These are phyloP conservation scores for Drosophila sp. DNA, from an alignment of 1,140 invertebrate species.

Conservation along the genomic window DNA sequence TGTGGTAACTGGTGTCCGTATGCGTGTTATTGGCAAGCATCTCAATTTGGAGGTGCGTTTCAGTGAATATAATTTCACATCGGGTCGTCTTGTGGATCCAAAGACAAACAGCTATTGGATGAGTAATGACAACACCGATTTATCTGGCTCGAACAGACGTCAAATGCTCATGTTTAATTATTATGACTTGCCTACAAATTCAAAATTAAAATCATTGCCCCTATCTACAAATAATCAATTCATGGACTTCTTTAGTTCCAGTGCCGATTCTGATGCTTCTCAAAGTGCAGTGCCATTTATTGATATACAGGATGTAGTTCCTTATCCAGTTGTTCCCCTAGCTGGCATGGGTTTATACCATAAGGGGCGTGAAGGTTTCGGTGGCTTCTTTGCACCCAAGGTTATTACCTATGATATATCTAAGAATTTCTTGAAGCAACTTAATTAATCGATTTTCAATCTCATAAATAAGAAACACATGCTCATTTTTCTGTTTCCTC, in stretches of 20 bases:
- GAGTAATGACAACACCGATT: constrained; percentile 90
- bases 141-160: constrained; percentile 82
- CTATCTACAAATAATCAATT: constrained; percentile 89
- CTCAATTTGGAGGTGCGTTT: constrained; percentile 92
- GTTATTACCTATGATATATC: constrained; percentile 90
- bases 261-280: constrained; percentile 89
- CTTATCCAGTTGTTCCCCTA: constrained; percentile 84
- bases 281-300: constrained; percentile 94
- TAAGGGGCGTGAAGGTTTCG: constrained; percentile 88
- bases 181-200: constrained; percentile 88
- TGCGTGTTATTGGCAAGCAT: constrained; percentile 89
- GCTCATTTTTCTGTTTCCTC: no score
- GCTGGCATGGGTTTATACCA: constrained; percentile 90
- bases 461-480: no score
- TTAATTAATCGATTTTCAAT: neutral
- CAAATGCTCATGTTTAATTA: constrained; percentile 85
- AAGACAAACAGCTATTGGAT: constrained; percentile 88
- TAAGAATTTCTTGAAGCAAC: constrained; percentile 84
- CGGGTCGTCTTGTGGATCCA: constrained; percentile 86
- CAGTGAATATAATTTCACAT: constrained; percentile 90
- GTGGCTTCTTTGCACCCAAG: constrained; percentile 90
- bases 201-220: constrained; percentile 84
- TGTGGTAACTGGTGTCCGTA: constrained; percentile 86
- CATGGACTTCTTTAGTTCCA: constrained; percentile 89
- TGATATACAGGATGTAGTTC: constrained; percentile 89